These are phyloP conservation scores for Dynastes maya DNA, from an alignment of 2,888 invertebrate genomes.

Conservation along the genomic window DNA sequence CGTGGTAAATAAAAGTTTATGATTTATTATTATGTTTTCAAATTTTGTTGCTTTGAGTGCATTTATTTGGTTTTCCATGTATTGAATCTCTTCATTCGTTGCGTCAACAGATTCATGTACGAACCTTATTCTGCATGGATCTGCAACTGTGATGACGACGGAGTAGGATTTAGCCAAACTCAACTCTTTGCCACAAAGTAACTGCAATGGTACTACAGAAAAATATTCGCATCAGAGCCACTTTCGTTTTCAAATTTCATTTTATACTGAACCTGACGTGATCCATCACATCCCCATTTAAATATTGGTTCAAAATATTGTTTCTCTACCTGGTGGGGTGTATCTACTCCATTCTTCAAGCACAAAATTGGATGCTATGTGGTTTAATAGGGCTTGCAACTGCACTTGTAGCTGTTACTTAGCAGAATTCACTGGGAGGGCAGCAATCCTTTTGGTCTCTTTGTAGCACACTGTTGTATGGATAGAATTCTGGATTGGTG, in stretches of 20 bases:
- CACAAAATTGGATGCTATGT: slow-evolving; percentile 34
- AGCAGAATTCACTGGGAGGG: slow-evolving; percentile 43
- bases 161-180: slow-evolving; percentile 19
- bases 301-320: slow-evolving; percentile 46
- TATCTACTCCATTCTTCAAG: slow-evolving; percentile 14
- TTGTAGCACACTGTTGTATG: slow-evolving; percentile 53
- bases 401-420: slow-evolving; percentile 52
- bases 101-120: too few relatives aligned
- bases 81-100: too few relatives aligned
- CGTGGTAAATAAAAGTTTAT: too few relatives aligned
- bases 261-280: too few relatives aligned
- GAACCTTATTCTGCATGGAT: too few relatives aligned
- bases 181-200: background rate
- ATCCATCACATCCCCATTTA: slow-evolving; percentile 55
- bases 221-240: slow-evolving; percentile 37
- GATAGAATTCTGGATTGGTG: slow-evolving; percentile 18
- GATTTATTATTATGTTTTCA: too few relatives aligned
- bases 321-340: slow-evolving; percentile 46
- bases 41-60: too few relatives aligned
- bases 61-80: background rate
- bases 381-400: slow-evolving; percentile 51
- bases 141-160: slow-evolving; percentile 12
- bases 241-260: too few relatives aligned
- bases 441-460: slow-evolving; percentile 55
- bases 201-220: slow-evolving; percentile 28